Base-by-base conservation (phyloP, 2,113 vertebrate genomes). In the Speoplatyrhinus poulsoni region DNA sequence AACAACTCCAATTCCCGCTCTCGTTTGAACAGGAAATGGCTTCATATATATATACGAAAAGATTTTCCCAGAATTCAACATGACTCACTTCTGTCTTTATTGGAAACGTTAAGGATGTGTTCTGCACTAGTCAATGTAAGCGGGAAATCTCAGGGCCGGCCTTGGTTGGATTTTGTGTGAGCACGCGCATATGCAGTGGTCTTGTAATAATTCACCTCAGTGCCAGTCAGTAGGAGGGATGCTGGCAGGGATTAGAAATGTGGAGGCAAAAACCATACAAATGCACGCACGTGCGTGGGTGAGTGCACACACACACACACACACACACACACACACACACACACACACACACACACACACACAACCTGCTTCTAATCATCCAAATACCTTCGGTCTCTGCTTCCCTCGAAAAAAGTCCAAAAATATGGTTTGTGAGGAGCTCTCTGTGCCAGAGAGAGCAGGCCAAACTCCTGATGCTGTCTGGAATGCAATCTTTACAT, bases 11-110 rank as follows among this genome's bases (percentile, higher is more conserved):
- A 47, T 46, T 82, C 36, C 32, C 73, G 72, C 26, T 71, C 62
- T 55, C 60, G 26, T 80, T 80, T 70, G 41, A 84, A 71, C 64
- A 83, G 80, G 74, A 87, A 87, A 80, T 72, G 6, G 4, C 57
- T 77, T 84, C 76, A 82, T 75, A 78, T 77, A 72, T 67, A 75
- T 70, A 67, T 72, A 82, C 5, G 36, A 41, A 33, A 59, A 79
- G 2, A 26, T 26, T 85, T 87, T 82, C 76, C 80, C 81, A 75
- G 79, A 46, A 82, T 74, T 85, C 47, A 75, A 50, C 11, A 46
- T 90, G 83, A 90, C 75, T 89, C 83, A 87, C 65, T 75, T 66
- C 84, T 82, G 53, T 68, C 76, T 69, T 73, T 70, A 78, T 67
- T 62, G 54, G 60, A 73, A n/a, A 69, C 52, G 61, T 62, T 60